Conservation (phyloP, 2,888 invertebrate genomes). For the Lypha dubia region DNA sequence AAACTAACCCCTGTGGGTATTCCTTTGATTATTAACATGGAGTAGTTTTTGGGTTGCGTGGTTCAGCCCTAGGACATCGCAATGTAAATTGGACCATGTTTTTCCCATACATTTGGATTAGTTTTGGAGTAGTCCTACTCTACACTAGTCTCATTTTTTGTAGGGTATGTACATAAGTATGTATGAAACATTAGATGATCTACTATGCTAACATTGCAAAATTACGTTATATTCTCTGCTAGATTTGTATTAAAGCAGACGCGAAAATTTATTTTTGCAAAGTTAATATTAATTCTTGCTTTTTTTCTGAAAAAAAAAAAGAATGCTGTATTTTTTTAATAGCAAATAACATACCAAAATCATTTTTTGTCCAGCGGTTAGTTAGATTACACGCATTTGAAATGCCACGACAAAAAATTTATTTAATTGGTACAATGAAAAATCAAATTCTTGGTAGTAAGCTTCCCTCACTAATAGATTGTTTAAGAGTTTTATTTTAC, state of each 20-base stretch:
- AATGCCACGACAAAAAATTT: slow-evolving; percentile 16
- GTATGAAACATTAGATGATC: too few relatives aligned
- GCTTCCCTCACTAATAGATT: neutral
- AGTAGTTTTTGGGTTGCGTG: too few relatives aligned
- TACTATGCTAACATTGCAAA: neutral
- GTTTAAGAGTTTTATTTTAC: slow-evolving; percentile 26
- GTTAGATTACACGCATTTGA: neutral
- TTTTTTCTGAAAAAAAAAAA: too few relatives aligned
- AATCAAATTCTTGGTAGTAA: slow-evolving; percentile 23
- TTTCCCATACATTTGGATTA: too few relatives aligned
- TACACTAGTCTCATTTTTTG: too few relatives aligned
- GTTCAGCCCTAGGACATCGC: too few relatives aligned
- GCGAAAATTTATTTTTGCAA: neutral
- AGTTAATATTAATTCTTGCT: slow-evolving; percentile 9
- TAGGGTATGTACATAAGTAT: too few relatives aligned
- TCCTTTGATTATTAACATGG: too few relatives aligned
- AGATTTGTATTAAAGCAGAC: neutral
- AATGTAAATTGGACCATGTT: too few relatives aligned
- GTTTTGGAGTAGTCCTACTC: too few relatives aligned
- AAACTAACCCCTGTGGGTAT: too few relatives aligned
- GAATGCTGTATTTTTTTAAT: neutral
- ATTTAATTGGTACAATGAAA: too few relatives aligned
- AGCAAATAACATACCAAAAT: neutral
- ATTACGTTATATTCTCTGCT: neutral
- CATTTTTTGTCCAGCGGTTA: slow-evolving; percentile 2